A percentile compares a stretch with the other conserved stretches of the same genome.
These are phyloP conservation scores for Lepidothrix coronata DNA, from an alignment of 2,113 vertebrate species.

Conservation along the genomic window DNA sequence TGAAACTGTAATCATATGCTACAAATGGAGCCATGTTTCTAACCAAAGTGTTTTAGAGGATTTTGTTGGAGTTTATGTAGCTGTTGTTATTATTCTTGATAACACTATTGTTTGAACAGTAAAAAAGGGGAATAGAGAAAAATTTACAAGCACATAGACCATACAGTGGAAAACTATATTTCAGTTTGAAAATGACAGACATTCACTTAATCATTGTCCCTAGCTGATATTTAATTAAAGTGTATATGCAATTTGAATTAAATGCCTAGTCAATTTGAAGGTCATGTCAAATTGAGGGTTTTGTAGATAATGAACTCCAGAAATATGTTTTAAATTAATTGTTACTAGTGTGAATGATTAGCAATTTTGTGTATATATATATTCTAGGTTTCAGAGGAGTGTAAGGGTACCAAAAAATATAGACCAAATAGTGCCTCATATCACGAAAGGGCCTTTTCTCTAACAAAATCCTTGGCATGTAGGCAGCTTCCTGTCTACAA, in stretches of 20 bases:
- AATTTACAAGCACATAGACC: neutral
- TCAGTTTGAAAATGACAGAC: slow-evolving; percentile 48
- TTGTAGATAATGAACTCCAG: slow-evolving; percentile 24
- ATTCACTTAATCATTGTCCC: slow-evolving; percentile 51
- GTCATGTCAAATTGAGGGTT: slow-evolving; percentile 39
- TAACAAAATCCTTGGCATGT: neutral
- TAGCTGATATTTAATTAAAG: slow-evolving; percentile 67
- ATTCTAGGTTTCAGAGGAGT: neutral
- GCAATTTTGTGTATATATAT: neutral
- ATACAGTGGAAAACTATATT: neutral
- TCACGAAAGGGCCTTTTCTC: neutral
- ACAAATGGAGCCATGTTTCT: neutral
- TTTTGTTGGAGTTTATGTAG: neutral
- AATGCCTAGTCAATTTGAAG: slow-evolving; percentile 57
- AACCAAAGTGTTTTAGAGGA: neutral
- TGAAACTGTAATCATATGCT: neutral
- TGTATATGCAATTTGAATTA: slow-evolving; percentile 22
- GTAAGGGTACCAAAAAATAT: neutral
- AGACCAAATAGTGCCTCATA: neutral
- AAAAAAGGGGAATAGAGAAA: neutral
- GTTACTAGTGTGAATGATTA: neutral
- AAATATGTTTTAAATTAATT: slow-evolving; percentile 48
- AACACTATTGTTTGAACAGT: neutral
- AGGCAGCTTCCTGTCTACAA: neutral
- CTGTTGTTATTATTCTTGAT: neutral